These are phyloP conservation scores for Chaetops frenatus DNA, from an alignment of 2,113 vertebrate genomes.

Conservation along the genomic window DNA sequence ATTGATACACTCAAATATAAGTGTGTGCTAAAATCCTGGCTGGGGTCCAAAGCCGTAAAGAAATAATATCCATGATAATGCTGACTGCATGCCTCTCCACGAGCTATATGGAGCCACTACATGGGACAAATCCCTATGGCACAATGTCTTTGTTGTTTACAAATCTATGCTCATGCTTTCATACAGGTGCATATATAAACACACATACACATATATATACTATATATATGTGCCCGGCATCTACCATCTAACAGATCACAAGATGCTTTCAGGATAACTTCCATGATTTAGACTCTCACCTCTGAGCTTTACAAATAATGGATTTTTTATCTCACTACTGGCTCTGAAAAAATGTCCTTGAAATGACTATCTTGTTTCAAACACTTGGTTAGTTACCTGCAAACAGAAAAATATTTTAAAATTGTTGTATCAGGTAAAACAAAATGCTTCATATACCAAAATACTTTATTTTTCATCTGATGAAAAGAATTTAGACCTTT, in stretches of 20 bases:
- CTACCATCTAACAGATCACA: neutral
- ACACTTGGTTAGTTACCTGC: neutral
- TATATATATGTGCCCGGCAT: neutral
- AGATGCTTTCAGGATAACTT: neutral
- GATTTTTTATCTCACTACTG: neutral
- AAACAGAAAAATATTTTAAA: neutral
- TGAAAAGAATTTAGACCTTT: neutral
- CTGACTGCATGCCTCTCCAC: neutral
- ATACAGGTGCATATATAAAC: neutral
- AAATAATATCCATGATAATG: neutral
- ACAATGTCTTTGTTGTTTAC: neutral
- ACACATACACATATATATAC: neutral
- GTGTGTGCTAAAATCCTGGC: neutral
- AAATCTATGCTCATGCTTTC: neutral
- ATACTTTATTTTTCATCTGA: neutral
- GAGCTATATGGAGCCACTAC: neutral
- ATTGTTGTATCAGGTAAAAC: neutral
- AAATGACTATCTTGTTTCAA: neutral
- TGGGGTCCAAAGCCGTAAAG: neutral
- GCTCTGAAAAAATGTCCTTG: neutral
- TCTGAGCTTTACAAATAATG: neutral
- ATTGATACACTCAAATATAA: neutral
- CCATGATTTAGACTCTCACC: neutral
- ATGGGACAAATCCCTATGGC: neutral
- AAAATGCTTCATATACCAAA: neutral